Evolutionary conservation across 2,797 vertebrate genomes (phyloP).

Genomic region (Clarias pachynema): DNA sequence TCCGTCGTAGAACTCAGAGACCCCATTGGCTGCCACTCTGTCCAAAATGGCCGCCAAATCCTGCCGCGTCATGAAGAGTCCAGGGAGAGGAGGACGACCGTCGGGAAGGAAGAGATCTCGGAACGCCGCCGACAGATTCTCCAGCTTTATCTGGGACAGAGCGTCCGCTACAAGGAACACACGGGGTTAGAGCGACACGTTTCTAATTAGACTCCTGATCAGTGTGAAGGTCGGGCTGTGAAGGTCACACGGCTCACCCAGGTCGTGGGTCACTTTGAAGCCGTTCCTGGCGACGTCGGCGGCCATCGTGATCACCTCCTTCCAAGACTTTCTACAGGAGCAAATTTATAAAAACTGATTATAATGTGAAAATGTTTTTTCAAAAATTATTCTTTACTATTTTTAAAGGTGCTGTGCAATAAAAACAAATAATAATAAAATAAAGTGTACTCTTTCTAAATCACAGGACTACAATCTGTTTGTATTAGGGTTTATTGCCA

Average conservation of each 20-base stretch:
- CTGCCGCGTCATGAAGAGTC: constrained; percentile 76
- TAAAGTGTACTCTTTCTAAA: not conserved
- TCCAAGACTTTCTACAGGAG: constrained; percentile 84
- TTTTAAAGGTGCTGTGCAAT: not conserved
- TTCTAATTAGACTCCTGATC: not conserved
- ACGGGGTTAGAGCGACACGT: not conserved
- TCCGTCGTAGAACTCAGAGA: constrained; percentile 85
- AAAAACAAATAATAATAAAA: not conserved
- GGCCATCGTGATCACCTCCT: constrained; percentile 82
- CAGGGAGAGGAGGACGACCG: constrained; percentile 79
- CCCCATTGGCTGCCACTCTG: constrained; percentile 78
- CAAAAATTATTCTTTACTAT: not conserved
- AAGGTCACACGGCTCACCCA: constrained; percentile 80
- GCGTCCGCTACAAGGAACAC: constrained; percentile 79
- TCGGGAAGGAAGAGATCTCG: constrained; percentile 81
- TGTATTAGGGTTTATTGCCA: no score
- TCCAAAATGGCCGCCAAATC: constrained; percentile 88
- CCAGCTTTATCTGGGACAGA: constrained; percentile 79
- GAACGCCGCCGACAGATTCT: constrained; percentile 82
- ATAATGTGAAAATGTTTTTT: no score
- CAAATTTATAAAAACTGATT: not conserved
- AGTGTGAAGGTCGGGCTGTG: not conserved
- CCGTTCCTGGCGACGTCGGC: constrained; percentile 87
- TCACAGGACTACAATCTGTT: not conserved
- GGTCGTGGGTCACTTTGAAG: constrained; percentile 94